phyloP scores from a whole-genome alignment of 92 coral and sea anemone genomes.

The Porites rus region DNA sequence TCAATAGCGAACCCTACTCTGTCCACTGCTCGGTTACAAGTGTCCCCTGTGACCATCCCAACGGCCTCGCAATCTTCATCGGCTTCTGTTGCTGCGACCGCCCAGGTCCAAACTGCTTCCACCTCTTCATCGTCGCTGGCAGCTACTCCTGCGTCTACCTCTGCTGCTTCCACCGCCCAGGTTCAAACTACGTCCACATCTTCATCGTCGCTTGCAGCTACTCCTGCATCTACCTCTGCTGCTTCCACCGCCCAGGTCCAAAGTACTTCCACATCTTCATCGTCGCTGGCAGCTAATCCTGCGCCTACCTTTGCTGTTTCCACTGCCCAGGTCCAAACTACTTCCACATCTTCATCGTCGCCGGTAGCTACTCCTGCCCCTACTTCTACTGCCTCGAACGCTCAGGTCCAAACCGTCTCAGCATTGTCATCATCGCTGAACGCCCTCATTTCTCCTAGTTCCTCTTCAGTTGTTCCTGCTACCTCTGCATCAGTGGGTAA shows the following conservation, averaged over 20 bases:
- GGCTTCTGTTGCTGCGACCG: not conserved
- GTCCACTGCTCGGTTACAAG: not conserved
- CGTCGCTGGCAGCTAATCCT: not conserved
- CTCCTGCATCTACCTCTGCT: not conserved
- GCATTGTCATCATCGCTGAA: not conserved
- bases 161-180: not conserved
- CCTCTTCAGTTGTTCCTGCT: not conserved
- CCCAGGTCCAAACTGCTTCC: not conserved
- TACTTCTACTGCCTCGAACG: not conserved
- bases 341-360: not conserved
- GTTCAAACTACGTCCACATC: not conserved
- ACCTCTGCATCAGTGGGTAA: constrained; percentile 13
- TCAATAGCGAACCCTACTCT: not conserved
- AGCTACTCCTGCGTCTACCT: not conserved
- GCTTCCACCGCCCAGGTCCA: not conserved
- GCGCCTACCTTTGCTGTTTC: not conserved
- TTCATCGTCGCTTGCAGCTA: not conserved
- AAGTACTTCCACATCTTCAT: not conserved
- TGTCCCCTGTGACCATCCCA: not conserved
- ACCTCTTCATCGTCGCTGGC: not conserved
- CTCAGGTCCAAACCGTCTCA: not conserved
- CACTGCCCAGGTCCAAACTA: not conserved
- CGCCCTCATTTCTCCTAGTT: constrained; percentile 1
- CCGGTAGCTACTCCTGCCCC: not conserved
- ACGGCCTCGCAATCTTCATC: not conserved